Evolutionary conservation across 2,797 vertebrate species (phyloP), one percentile per base, ranked within the genome.

Genomic region (Sebastiscus tertius): DNA sequence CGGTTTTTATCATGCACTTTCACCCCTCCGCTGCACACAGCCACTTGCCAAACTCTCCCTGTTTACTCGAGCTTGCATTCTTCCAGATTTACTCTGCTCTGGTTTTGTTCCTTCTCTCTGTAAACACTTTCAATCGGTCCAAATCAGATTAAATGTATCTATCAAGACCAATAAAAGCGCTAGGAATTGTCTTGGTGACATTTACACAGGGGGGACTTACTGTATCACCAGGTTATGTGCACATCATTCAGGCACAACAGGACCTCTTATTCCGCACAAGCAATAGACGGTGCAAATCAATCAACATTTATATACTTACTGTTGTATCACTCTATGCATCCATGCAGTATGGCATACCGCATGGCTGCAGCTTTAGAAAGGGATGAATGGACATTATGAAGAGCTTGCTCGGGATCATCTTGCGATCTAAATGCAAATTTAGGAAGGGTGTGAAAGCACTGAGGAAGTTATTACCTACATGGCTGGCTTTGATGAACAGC

Each of bases 371-470:
- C 83, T 87, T 88, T 75, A 81, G 79, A 82, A 55, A 77, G 68
- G 88, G 86, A 80, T 90, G 89, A 90, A 77, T 59, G 87, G 90
- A 90, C 92, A 84, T 93, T 90, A 93, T 92, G 77, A 93, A 87
- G 86, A 87, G 88, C 90, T 87, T 86, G 88, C 89, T 79, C 65
- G 74, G 88, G 88, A 94, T 93, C 89, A 90, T 89, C 83, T 82
- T 72, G 75, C 74, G 93, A 95, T 95, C 90, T 95, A 94, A 94
- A 95, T 95, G 93, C 92, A 92, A 94, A 95, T 95, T 86, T 80
- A 70, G 31, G 80, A 88, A 77, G 80, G 85, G 84, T 79, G 85
- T 88, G 90, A 92, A 91, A 87, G 87, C 84, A 83, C 81, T 67
- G 89, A 91, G 90, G 91, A 93, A 93, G 91, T 90, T 94, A 94